Evolutionary conservation across 2,797 vertebrate species (phyloP), one percentile per base, ranked within the genome.

Genomic region (Coracias cyanogaster): DNA sequence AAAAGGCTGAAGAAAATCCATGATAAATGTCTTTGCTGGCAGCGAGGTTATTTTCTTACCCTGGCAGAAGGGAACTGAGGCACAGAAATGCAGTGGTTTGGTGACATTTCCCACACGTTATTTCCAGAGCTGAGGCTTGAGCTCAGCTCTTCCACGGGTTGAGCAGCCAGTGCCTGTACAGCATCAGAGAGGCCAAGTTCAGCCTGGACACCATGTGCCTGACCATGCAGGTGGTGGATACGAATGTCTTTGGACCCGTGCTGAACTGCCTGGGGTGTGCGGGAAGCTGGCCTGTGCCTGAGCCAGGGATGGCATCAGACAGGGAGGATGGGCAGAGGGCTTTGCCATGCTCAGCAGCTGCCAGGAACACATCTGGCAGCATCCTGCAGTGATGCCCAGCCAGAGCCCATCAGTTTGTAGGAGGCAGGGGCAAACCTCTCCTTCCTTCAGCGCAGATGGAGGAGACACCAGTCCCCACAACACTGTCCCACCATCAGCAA

Each of bases 401-500:
- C 66, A 7, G 69, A 76, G 43, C 69, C 39, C 22, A 1, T 7
- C 0, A 1, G 10, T 15, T 5, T 4, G 2, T 2, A 5, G 11
- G n/a, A 1, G 10, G 7, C 35, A 9, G 37, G 46, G 43, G 19
- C 80, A 61, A 33, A 46, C 6, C 15, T 41, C 13, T 3, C 37
- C 11, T 15, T 35, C 35, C 55, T 20, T 5, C 22, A 6, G 35
- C 0, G 6, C 6, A 5, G 31, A 2, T 1, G 17, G 52, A 35
- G 39, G 52, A 3, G 31, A 3, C 0, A 2, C 3, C 54, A 61
- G 35, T 12, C 61, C 41, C 52, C 11, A 0, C 16, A 17, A 1
- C 0, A 3, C 45, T 25, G 7, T 2, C 24, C 21, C 28, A 0
- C 2, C 2, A 2, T 24, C 8, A 2, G 43, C 3, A 1, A 10